These are phyloP conservation scores for Cephus sareptanus DNA, from an alignment of 2,888 invertebrate genomes.

Conservation along the genomic window DNA sequence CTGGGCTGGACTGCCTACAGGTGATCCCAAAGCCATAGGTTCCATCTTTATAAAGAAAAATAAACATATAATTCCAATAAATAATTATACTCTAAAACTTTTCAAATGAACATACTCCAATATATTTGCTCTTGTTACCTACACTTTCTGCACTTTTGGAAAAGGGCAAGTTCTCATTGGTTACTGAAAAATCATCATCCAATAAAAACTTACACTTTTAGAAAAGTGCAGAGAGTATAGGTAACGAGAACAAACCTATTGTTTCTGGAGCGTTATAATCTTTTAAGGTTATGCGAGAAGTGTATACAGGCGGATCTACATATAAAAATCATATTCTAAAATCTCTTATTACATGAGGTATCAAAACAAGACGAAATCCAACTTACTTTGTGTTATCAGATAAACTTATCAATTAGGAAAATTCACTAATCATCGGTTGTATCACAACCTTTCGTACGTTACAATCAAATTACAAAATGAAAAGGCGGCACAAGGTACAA, in stretches of 20 bases:
- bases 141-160: no score
- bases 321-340: not conserved
- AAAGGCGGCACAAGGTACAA: not conserved
- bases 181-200: no score
- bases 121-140: no score
- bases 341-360: not conserved
- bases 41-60: slow-evolving; percentile 72
- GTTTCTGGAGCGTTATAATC: not conserved
- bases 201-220: no score
- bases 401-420: not conserved
- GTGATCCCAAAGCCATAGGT: slow-evolving; percentile 82
- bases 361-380: not conserved
- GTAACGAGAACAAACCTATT: no score
- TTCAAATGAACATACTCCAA: not conserved
- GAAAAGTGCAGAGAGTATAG: no score
- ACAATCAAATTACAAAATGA: not conserved
- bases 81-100: not conserved
- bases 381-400: not conserved
- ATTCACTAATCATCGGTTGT: not conserved
- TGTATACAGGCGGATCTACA: not conserved
- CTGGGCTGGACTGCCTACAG: slow-evolving; percentile 75
- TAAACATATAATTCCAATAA: not conserved
- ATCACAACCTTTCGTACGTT: not conserved
- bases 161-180: no score
- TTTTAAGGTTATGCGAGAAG: not conserved